Conservation (phyloP, 2,797 vertebrate genomes). For the Parauchenoglanis punctatus region DNA sequence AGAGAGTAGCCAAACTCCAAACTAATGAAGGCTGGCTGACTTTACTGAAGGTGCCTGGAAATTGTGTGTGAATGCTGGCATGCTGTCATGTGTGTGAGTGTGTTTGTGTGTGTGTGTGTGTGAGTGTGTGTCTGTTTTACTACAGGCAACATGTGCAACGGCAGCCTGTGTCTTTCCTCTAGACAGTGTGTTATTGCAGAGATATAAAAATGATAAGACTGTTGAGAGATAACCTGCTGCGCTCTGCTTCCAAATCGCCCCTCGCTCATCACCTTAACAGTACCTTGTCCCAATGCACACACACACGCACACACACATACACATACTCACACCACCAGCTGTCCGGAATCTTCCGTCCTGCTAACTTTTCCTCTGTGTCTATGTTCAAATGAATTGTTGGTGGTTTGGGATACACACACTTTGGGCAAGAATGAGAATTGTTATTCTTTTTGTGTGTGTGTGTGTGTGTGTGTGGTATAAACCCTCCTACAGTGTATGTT, state of each 20-base stretch:
- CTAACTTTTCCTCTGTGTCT: constrained; percentile 20
- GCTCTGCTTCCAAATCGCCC: constrained; percentile 72
- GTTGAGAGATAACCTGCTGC: constrained; percentile 73
- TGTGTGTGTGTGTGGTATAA: constrained; percentile 45
- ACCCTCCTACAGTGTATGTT: background rate
- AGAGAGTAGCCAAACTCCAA: constrained; percentile 52
- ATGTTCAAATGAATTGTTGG: constrained; percentile 26
- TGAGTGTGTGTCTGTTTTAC: constrained; percentile 60
- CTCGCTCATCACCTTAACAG: constrained; percentile 77
- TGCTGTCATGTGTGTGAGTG: constrained; percentile 33
- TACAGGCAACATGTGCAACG: constrained; percentile 67
- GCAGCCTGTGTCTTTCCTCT: constrained; percentile 67
- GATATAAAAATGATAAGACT: constrained; percentile 76
- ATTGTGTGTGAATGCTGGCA: constrained; percentile 36
- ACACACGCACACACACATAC: constrained; percentile 34
- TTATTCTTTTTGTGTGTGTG: background rate
- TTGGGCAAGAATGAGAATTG: background rate
- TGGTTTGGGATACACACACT: constrained; percentile 5
- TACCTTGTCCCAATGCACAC: constrained; percentile 49
- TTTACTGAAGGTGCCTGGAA: constrained; percentile 55
- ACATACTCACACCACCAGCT: constrained; percentile 53
- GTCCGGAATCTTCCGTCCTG: constrained; percentile 48
- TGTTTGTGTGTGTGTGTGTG: constrained; percentile 37
- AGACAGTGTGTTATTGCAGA: constrained; percentile 72
- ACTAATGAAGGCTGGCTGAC: constrained; percentile 55